phyloP scores from a whole-genome alignment of 2,888 invertebrate genomes.

The Mythimna vitellina region DNA sequence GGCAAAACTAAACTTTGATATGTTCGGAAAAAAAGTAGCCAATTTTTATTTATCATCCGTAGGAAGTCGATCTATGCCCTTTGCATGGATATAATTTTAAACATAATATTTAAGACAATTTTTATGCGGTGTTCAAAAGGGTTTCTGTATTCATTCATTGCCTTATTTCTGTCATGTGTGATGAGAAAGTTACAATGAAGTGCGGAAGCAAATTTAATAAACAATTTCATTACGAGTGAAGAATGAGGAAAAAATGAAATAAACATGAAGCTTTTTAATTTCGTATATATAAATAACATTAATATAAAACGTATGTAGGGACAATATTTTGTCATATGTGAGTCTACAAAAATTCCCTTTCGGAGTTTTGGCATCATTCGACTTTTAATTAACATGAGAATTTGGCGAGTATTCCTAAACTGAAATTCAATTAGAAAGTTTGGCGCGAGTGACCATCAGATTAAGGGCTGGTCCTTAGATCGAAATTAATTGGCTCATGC shows the following conservation, averaged over 20 bases:
- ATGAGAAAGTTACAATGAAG: constrained; percentile 21
- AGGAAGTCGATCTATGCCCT: background rate
- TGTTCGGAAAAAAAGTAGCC: too few species aligned
- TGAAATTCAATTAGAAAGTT: constrained; percentile 74
- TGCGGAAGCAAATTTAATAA: constrained; percentile 5
- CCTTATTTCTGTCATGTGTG: background rate
- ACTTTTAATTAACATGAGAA: constrained; percentile 65
- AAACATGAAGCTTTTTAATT: constrained; percentile 4
- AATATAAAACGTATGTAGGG: constrained; percentile 7
- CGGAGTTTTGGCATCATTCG: constrained; percentile 43
- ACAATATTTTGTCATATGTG: constrained; percentile 20
- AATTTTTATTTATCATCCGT: too few species aligned
- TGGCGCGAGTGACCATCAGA: constrained; percentile 88
- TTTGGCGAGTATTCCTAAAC: constrained; percentile 77
- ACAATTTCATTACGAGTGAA: constrained; percentile 16
- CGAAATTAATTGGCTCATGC: constrained; percentile 88
- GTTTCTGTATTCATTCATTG: background rate
- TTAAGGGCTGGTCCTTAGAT: constrained; percentile 83
- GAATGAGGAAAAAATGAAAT: background rate
- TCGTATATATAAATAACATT: background rate
- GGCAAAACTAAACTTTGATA: background rate
- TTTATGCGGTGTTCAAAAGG: background rate
- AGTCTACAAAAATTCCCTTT: constrained; percentile 39
- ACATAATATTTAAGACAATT: background rate
- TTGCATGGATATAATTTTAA: background rate